Conservation (phyloP, 2,113 vertebrate species). For the Cheilinus undulatus region DNA sequence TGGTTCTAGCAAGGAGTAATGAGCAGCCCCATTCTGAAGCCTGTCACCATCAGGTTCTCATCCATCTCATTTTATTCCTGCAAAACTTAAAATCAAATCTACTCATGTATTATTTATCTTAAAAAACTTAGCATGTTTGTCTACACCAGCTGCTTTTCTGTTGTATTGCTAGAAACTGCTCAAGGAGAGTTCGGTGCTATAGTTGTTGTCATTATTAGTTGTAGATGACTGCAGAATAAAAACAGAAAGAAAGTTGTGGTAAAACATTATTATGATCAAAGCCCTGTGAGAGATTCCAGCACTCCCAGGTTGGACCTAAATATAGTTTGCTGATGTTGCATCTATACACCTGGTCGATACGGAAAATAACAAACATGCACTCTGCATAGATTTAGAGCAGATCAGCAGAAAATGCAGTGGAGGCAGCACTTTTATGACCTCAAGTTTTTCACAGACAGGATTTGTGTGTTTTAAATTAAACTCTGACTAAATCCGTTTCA, state of each 20-base stretch:
- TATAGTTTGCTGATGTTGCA: conserved; percentile 36
- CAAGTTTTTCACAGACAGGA: background rate
- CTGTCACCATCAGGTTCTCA: no score
- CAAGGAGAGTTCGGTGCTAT: no score
- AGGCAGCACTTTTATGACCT: conserved; percentile 12
- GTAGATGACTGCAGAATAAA: no score
- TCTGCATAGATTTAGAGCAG: conserved; percentile 1
- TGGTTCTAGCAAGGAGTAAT: no score
- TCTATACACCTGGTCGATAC: conserved; percentile 31
- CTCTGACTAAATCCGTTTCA: background rate
- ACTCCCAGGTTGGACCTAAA: conserved; percentile 12
- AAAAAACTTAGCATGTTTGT: no score
- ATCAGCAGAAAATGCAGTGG: conserved; percentile 34
- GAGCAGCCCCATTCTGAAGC: no score
- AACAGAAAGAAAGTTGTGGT: background rate
- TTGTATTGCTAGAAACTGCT: no score
- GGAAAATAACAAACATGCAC: background rate
- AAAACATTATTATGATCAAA: background rate
- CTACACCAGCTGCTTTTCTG: no score
- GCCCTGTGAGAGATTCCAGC: conserved; percentile 3
- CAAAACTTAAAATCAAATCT: no score
- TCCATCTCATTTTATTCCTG: no score
- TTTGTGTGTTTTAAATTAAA: background rate
- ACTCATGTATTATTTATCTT: no score
- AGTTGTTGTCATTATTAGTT: no score